phyloP scores from a whole-genome alignment of 2,888 invertebrate species.

The Drosophila percnosoma region DNA sequence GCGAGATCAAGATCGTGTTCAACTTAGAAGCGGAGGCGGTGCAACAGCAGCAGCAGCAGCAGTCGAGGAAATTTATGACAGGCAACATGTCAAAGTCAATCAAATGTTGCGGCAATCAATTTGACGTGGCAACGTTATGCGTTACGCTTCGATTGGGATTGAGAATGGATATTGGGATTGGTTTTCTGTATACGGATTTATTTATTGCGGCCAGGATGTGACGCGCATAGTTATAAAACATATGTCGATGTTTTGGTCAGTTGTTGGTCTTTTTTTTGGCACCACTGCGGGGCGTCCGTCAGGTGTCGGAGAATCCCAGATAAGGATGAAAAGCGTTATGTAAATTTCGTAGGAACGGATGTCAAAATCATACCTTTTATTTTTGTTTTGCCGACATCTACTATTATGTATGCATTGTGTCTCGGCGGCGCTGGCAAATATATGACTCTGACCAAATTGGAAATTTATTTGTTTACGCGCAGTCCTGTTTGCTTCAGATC shows the following conservation, averaged over 20 bases:
- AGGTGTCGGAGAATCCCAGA: conserved; percentile 65
- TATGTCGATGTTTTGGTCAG: conserved; percentile 57
- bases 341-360: conserved; percentile 73
- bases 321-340: conserved; percentile 77
- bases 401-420: conserved; percentile 32
- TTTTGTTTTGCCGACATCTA: conserved; percentile 15
- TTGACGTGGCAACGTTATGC: conserved; percentile 62
- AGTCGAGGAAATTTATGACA: conserved; percentile 76
- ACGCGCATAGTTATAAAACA: conserved; percentile 69
- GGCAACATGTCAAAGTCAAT: conserved; percentile 83
- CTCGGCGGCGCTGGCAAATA: conserved; percentile 60
- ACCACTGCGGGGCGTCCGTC: conserved; percentile 71
- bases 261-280: conserved; percentile 59
- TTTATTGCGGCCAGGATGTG: conserved; percentile 68
- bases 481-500: conserved; percentile 40
- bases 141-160: conserved; percentile 52
- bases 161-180: conserved; percentile 25
- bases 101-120: conserved; percentile 82
- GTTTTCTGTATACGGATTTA: conserved; percentile 59
- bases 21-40: conserved; percentile 20
- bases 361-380: conserved; percentile 72
- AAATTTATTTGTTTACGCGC: conserved; percentile 80
- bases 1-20: conserved; percentile 27
- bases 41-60: conserved; percentile 7
- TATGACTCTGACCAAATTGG: conserved; percentile 78